Conservation (phyloP, 2,113 vertebrate species). For the Redunca redunca region DNA sequence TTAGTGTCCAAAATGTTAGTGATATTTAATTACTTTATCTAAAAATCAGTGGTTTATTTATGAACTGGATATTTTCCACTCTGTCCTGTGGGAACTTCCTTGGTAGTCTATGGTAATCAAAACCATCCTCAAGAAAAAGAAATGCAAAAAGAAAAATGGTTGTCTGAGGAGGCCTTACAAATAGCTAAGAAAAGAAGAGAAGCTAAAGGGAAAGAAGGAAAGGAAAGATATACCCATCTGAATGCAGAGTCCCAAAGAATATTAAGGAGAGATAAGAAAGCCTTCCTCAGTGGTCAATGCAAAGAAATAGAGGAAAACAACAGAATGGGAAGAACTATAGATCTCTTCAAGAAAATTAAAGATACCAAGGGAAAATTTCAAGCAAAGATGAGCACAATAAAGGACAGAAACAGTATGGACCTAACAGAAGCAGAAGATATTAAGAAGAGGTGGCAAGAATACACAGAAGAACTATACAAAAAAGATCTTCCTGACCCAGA, state of each 20-base stretch:
- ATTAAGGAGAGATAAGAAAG: background rate
- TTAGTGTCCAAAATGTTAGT: background rate
- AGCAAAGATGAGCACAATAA: background rate
- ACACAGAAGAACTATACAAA: background rate
- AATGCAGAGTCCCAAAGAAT: background rate
- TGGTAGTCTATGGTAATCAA: background rate
- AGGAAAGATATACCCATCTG: background rate
- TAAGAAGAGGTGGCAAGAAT: background rate
- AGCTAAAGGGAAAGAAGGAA: background rate
- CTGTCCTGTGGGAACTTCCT: background rate
- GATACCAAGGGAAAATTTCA: background rate
- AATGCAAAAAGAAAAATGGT: background rate
- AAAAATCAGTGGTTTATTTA: background rate
- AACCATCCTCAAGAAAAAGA: background rate
- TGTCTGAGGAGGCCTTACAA: background rate
- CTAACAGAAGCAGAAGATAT: background rate
- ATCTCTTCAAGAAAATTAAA: background rate
- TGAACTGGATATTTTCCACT: background rate
- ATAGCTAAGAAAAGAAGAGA: background rate
- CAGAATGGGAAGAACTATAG: background rate
- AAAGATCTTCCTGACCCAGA: background rate
- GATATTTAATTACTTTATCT: background rate
- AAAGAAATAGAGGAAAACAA: background rate
- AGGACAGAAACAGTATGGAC: background rate
- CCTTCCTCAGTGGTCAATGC: background rate